Conservation (phyloP, 2,797 vertebrate genomes). For the Halcyon smyrnensis region DNA sequence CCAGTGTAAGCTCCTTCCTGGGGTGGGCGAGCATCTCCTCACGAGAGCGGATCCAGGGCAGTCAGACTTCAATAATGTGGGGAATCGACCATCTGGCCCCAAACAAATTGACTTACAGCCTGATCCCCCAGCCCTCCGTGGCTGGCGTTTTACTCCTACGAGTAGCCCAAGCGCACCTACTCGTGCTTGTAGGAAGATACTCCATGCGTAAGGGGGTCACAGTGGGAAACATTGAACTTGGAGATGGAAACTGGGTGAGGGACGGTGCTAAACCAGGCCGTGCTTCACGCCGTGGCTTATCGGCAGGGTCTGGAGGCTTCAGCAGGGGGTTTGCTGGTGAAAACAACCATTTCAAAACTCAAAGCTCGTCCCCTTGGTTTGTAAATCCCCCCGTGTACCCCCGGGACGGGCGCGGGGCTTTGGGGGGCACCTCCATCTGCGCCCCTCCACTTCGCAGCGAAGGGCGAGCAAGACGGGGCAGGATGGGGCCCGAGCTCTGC, state of each 20-base stretch:
- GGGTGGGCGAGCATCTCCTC: not conserved
- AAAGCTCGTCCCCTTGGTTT: not conserved
- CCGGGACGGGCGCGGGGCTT: rapidly evolving
- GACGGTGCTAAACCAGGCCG: rapidly evolving
- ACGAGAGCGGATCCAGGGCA: not conserved
- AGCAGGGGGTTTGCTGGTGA: rapidly evolving
- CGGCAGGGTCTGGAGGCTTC: not conserved
- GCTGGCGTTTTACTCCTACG: not conserved
- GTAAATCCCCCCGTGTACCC: not conserved
- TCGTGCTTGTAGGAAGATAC: rapidly evolving
- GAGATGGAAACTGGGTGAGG: not conserved
- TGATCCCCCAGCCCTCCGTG: not conserved
- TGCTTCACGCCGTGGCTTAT: rapidly evolving
- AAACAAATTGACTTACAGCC: not conserved
- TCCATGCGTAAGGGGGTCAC: rapidly evolving
- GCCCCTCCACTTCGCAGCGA: not conserved
- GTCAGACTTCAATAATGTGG: slow-evolving; percentile 63
- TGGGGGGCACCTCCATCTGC: not conserved
- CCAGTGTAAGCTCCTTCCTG: not conserved
- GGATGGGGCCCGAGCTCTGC: slow-evolving; percentile 62
- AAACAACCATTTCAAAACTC: not conserved
- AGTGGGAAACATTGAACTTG: rapidly evolving
- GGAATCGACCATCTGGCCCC: slow-evolving; percentile 61
- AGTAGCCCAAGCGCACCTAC: not conserved
- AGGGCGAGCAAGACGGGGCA: slow-evolving; percentile 1